Percentiles rank a stretch among this genome's conserved stretches.
Conservation (phyloP, 2,113 vertebrate genomes). For the Leptosomus discolor region DNA sequence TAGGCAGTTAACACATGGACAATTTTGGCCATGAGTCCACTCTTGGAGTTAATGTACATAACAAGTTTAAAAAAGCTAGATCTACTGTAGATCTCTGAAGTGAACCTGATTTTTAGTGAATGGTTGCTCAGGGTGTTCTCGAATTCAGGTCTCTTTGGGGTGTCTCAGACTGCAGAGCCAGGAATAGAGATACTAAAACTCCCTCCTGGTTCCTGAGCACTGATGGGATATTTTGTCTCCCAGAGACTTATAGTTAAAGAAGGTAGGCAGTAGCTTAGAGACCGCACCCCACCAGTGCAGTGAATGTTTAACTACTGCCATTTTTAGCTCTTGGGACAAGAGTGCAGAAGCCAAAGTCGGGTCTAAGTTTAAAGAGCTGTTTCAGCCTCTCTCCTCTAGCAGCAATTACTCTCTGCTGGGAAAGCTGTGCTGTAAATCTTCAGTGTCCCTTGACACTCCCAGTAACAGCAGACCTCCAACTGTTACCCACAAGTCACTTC, state of each 20-base stretch:
- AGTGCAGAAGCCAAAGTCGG: not conserved
- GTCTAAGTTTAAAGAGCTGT: not conserved
- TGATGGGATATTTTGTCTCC: not conserved
- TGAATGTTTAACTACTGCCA: fast-evolving
- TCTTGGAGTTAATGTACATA: not conserved
- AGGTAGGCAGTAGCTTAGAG: not conserved
- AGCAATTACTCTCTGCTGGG: not conserved
- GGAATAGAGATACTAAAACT: not conserved
- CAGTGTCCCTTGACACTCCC: not conserved
- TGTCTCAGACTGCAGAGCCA: not conserved
- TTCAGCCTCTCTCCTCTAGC: not conserved
- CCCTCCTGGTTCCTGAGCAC: not conserved
- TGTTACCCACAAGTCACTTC: constrained; percentile 27
- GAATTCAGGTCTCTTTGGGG: not conserved
- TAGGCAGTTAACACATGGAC: not conserved
- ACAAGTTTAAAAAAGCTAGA: not conserved
- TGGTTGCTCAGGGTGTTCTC: not conserved
- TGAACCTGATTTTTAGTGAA: not conserved
- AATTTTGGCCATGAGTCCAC: not conserved
- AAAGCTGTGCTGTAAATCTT: constrained; percentile 26
- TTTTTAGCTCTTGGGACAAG: not conserved
- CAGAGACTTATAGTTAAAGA: not conserved
- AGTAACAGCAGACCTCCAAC: not conserved
- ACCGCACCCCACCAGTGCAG: not conserved
- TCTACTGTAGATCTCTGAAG: not conserved